Evolutionary conservation across 2,113 vertebrate species (phyloP).

Genomic region (Plecturocebus donacophilus): DNA sequence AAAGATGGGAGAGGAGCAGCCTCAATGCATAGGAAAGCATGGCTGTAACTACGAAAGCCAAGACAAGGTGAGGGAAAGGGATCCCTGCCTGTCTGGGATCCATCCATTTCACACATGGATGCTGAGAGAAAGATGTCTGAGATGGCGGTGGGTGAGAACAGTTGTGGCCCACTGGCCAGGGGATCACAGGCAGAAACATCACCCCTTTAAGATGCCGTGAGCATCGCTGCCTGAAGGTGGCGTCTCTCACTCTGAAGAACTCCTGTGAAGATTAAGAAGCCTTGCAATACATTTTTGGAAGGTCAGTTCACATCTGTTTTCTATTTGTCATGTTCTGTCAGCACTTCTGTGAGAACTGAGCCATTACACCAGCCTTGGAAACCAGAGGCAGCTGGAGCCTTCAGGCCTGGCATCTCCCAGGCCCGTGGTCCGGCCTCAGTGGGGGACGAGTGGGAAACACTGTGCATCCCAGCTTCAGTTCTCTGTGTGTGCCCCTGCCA

Average conservation of each 20-base stretch:
- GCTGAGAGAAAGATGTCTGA: no score
- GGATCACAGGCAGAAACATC: not conserved
- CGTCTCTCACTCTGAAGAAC: not conserved
- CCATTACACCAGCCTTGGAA: conserved; percentile 47
- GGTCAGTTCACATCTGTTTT: conserved; percentile 73
- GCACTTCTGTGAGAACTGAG: conserved; percentile 71
- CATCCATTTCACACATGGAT: no score
- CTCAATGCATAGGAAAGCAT: not conserved
- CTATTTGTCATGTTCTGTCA: conserved; percentile 69
- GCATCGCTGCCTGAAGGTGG: not conserved
- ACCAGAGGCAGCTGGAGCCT: conserved; percentile 8
- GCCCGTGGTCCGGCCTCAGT: not conserved
- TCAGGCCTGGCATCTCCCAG: not conserved
- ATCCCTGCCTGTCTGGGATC: no score
- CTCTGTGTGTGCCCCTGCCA: not conserved
- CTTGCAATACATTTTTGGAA: conserved; percentile 53
- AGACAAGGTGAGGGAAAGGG: no score
- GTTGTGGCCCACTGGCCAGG: not conserved
- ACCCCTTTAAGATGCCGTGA: not conserved
- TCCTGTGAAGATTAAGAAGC: not conserved
- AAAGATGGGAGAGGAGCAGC: not conserved
- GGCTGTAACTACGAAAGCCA: not conserved
- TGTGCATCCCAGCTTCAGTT: not conserved
- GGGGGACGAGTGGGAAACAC: not conserved
- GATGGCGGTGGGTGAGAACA: rapidly evolving